These are phyloP conservation scores for Bradysia coprophila DNA, from an alignment of 1,140 invertebrate genomes.

Conservation along the genomic window DNA sequence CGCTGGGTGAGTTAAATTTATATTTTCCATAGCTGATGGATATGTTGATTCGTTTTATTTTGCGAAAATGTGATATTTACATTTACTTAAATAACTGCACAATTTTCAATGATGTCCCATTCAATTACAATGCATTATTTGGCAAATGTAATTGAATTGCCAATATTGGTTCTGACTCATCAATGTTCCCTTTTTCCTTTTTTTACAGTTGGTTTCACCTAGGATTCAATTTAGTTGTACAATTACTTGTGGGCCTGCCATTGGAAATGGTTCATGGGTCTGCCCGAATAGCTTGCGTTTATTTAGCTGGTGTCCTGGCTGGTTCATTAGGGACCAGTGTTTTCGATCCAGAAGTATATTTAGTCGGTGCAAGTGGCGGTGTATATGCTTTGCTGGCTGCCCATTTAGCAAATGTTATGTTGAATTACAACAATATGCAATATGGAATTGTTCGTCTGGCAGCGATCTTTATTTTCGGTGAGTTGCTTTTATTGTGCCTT, in stretches of 20 bases:
- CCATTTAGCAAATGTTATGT: constrained; percentile 82
- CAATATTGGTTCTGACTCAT: too few relatives aligned
- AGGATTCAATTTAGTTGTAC: constrained; percentile 85
- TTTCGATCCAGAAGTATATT: constrained; percentile 81
- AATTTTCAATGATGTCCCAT: too few relatives aligned
- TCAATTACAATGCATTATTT: too few relatives aligned
- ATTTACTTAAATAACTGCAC: too few relatives aligned
- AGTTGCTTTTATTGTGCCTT: constrained; percentile 19
- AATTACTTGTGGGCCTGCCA: constrained; percentile 76
- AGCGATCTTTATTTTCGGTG: constrained; percentile 82
- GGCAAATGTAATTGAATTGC: too few relatives aligned
- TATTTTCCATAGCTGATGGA: not conserved
- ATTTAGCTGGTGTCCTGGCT: constrained; percentile 83
- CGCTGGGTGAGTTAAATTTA: constrained; percentile 49
- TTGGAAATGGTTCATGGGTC: constrained; percentile 96
- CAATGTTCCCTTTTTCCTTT: constrained; percentile 10
- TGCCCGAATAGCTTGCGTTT: constrained; percentile 71
- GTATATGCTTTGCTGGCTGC: constrained; percentile 87
- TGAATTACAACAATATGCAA: constrained; percentile 95
- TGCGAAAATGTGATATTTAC: not conserved
- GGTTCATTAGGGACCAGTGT: constrained; percentile 88
- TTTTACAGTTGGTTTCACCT: constrained; percentile 78
- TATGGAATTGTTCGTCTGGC: constrained; percentile 78
- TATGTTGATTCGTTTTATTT: not conserved
- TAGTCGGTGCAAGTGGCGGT: constrained; percentile 86